Conservation (phyloP, 1,140 invertebrate species). For the Aphelinus atriplicis region DNA sequence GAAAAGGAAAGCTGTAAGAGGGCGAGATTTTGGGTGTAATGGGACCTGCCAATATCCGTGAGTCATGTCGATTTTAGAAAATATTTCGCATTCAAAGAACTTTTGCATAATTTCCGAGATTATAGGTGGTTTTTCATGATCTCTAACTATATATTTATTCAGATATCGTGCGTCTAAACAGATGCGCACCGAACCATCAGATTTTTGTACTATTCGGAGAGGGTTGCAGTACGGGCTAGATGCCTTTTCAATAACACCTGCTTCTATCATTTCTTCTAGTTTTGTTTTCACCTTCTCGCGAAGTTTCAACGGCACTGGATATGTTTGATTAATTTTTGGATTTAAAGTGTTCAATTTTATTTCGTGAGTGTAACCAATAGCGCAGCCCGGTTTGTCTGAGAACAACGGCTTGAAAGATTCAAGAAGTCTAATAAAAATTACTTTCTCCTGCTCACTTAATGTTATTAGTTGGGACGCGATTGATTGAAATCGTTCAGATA, state of each 20-base stretch:
- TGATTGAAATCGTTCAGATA: neutral
- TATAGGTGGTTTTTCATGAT: neutral
- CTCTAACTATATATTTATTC: neutral
- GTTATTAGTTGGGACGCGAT: neutral
- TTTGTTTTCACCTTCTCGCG: conserved; percentile 33
- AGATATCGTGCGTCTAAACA: conserved; percentile 46
- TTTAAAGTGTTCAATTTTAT: neutral
- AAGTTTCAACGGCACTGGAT: conserved; percentile 43
- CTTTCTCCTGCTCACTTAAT: neutral
- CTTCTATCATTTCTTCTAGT: conserved; percentile 41
- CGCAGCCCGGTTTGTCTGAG: conserved; percentile 3
- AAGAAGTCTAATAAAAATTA: neutral
- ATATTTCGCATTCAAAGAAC: conserved; percentile 25
- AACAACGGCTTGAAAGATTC: neutral
- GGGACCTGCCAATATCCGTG: conserved; percentile 45
- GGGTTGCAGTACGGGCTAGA: conserved; percentile 45
- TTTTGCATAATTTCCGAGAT: conserved; percentile 20
- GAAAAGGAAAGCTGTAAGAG: conserved; percentile 16
- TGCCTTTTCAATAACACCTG: conserved; percentile 43
- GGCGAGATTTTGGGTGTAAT: conserved; percentile 19
- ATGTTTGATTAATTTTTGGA: conserved; percentile 24
- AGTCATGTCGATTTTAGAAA: conserved; percentile 42
- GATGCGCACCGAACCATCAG: conserved; percentile 41
- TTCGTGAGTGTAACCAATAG: neutral
- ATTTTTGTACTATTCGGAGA: conserved; percentile 42